A percentile compares a stretch with the other conserved stretches of the same genome.
These are phyloP conservation scores for Lasioglossum villosulum DNA, from an alignment of 2,888 invertebrate genomes.

Conservation along the genomic window DNA sequence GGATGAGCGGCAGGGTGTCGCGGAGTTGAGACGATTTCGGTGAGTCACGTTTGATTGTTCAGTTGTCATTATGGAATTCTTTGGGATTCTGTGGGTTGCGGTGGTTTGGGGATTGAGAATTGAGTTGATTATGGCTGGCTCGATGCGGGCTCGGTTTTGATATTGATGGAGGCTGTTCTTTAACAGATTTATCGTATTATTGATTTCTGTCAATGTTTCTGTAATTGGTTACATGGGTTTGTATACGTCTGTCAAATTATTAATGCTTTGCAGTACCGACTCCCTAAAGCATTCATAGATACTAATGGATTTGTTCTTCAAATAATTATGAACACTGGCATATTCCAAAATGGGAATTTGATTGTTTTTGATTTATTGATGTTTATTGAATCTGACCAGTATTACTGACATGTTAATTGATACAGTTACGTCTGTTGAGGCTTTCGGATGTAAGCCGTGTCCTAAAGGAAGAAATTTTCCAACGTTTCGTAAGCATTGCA, in stretches of 20 bases:
- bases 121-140: not conserved
- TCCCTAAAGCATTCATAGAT: too few species aligned
- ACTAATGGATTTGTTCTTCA: too few species aligned
- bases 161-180: not conserved
- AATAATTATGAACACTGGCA: too few species aligned
- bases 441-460: too few species aligned
- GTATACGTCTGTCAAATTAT: not conserved
- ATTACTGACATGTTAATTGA: not conserved
- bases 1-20: constrained; percentile 1
- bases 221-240: not conserved
- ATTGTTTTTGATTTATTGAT: not conserved
- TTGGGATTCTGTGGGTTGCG: not conserved
- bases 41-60: constrained; percentile 20
- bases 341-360: not conserved
- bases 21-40: constrained; percentile 37
- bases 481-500: too few species aligned
- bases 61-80: not conserved
- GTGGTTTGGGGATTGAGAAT: not conserved
- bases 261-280: not conserved
- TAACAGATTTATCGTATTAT: not conserved
- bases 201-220: not conserved
- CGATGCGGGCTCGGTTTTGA: not conserved
- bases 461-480: too few species aligned
- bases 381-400: not conserved
- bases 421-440: too few species aligned